Base-by-base conservation (phyloP, 2,888 invertebrate species). In the Achlya flavicornis region DNA sequence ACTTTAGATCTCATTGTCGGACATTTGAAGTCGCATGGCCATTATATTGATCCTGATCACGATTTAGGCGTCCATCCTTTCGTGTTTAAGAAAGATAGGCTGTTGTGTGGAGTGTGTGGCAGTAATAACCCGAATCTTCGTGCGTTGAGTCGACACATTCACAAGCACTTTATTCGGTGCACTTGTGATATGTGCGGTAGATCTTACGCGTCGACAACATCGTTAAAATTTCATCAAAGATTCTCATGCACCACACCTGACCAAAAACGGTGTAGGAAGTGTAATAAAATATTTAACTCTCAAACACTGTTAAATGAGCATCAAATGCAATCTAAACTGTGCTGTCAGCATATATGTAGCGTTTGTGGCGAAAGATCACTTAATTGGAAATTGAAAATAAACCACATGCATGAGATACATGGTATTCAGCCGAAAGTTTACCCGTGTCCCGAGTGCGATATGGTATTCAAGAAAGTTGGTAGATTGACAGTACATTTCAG, bases 181-280 rank as follows among this genome's bases (percentile, higher is more conserved):
- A 83, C 83, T 0, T 88, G 86, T 57, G 85, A 83, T 38, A 76
- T 74, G 12, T 88, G 87, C 64, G 87, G 87, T 1, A 86, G 84
- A 64, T 79, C 77, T 1, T 86, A 81, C 63, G 72, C 79, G 1
- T 77, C 79, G 0, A 66, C 68, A 4, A 69, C 76, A 0, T 75
- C 83, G 4, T 69, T 86, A 3, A 68, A 73, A 2, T 64, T 71
- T 14, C 87, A 87, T 62, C 72, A 77, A 16, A 72, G 73, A 12
- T 76, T 74, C 53, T 67, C 76, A 4, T 60, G 60, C 41, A 12
- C 26, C 81, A 84, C 63, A 72, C 72, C 8, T 70, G 76, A 0
- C 68, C 74, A 14, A 69, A 75, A 33, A 63, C 74, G 4, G 66
- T 85, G 86, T 64, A 75, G 78, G n/a, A 76, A 75, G 46, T 86